These are phyloP conservation scores for Erebia epiphron DNA, from an alignment of 2,888 invertebrate genomes.

Conservation along the genomic window DNA sequence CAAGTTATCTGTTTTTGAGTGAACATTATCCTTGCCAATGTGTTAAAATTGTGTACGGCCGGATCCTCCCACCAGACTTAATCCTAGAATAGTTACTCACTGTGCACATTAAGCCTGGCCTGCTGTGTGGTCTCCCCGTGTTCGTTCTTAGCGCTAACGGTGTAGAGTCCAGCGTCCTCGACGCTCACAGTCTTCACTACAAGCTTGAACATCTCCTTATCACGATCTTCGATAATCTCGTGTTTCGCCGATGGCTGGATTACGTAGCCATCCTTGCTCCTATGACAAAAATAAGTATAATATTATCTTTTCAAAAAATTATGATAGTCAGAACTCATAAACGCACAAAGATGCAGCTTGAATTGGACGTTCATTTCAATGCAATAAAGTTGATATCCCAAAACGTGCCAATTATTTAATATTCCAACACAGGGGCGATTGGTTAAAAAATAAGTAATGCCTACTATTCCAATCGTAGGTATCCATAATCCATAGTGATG, in stretches of 20 bases:
- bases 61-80: no score
- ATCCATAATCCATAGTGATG: neutral
- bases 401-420: no score
- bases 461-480: neutral
- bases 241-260: conserved; percentile 83
- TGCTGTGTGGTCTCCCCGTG: conserved; percentile 88
- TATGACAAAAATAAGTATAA: conserved; percentile 46
- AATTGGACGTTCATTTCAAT: no score
- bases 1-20: no score
- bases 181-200: conserved; percentile 87
- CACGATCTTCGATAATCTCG: conserved; percentile 84
- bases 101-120: conserved; percentile 87
- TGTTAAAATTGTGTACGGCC: no score
- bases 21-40: no score
- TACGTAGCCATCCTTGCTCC: conserved; percentile 85
- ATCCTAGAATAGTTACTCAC: conserved; percentile 73
- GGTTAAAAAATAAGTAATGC: neutral
- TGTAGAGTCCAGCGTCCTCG: conserved; percentile 90
- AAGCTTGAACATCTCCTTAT: conserved; percentile 86
- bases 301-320: no score
- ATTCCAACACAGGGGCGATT: no score
- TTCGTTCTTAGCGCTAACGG: conserved; percentile 89
- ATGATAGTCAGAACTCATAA: no score
- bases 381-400: no score
- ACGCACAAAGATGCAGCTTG: no score